phyloP scores from a whole-genome alignment of 2,888 invertebrate species.

The Dryobotodes eremita region DNA sequence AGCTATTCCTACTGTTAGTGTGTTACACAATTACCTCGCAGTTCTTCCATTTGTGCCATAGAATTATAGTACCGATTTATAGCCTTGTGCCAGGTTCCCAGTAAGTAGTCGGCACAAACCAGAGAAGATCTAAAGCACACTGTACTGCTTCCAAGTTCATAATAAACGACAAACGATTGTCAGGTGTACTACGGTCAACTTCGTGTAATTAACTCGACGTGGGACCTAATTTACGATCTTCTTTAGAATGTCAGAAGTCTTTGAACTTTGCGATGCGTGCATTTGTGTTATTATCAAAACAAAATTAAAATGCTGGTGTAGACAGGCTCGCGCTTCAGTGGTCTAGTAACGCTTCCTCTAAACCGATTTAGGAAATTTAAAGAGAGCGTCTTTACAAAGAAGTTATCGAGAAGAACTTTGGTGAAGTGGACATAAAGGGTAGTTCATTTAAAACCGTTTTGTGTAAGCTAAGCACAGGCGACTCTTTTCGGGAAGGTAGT shows the following conservation, averaged over 20 bases:
- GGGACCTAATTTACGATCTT: conserved; percentile 9
- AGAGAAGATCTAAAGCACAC: too few species aligned
- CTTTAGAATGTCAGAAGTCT: conserved; percentile 34
- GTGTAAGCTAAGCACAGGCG: background rate
- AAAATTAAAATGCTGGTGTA: background rate
- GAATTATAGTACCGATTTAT: too few species aligned
- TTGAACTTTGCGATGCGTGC: conserved; percentile 16
- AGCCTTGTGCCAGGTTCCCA: too few species aligned
- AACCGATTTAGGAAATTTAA: background rate
- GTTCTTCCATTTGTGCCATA: too few species aligned
- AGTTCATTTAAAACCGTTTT: background rate
- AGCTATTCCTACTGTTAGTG: too few species aligned
- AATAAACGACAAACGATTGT: background rate
- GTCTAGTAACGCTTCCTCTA: background rate
- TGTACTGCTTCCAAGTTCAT: background rate
- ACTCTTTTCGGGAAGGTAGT: background rate
- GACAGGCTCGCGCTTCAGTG: background rate
- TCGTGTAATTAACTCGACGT: background rate
- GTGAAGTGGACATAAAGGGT: background rate
- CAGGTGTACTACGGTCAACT: background rate
- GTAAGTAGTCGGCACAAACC: too few species aligned
- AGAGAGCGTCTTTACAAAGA: background rate
- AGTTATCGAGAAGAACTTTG: background rate
- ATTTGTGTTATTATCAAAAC: conserved; percentile 12
- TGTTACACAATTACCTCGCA: too few species aligned